These are phyloP conservation scores for Noctua pronuba DNA, from an alignment of 2,888 invertebrate species.

Conservation along the genomic window DNA sequence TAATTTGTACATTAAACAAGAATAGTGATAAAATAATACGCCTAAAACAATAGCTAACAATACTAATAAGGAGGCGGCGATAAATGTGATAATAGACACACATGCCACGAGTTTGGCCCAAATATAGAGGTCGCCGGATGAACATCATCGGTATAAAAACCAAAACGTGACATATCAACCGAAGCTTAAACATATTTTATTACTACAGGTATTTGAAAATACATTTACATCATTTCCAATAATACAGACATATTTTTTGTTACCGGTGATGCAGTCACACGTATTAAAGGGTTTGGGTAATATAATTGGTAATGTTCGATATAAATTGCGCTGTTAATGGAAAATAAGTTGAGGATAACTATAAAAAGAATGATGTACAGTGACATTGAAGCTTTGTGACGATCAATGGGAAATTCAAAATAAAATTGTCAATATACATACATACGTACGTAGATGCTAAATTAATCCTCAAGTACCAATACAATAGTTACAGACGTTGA, in stretches of 20 bases:
- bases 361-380: not conserved
- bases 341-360: not conserved
- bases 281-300: conserved; percentile 16
- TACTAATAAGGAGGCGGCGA: conserved; percentile 20
- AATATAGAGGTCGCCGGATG: conserved; percentile 15
- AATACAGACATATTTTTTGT: not conserved
- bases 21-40: conserved; percentile 27
- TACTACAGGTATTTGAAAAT: conserved; percentile 18
- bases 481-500: conserved; percentile 21
- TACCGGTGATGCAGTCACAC: conserved; percentile 11
- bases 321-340: conserved; percentile 1
- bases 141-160: conserved; percentile 13
- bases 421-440: not conserved
- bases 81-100: conserved; percentile 19
- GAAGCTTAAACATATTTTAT: conserved; percentile 13
- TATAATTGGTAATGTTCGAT: not conserved
- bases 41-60: conserved; percentile 34
- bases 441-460: no score
- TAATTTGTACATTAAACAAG: conserved; percentile 14
- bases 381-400: not conserved
- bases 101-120: conserved; percentile 16
- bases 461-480: not conserved
- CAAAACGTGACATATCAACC: conserved; percentile 41
- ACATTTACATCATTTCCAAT: conserved; percentile 12
- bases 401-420: not conserved